Conservation (phyloP, 2,888 invertebrate genomes). For the Chromoteleia sp. region DNA sequence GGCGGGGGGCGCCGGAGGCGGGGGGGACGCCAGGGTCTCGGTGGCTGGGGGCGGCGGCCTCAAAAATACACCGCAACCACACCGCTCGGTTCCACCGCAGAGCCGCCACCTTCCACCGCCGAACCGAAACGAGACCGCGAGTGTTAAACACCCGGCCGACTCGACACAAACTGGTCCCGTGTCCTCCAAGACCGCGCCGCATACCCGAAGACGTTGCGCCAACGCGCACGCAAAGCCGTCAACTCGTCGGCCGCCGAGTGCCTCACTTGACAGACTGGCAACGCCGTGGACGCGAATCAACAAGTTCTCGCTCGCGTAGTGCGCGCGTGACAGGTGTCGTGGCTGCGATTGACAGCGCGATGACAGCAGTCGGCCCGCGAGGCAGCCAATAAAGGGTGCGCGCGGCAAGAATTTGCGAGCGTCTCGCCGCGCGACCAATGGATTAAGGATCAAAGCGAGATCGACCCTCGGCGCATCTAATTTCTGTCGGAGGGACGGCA, state of each 20-base stretch:
- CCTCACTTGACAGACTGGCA: background rate
- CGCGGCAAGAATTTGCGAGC: slow-evolving; percentile 82
- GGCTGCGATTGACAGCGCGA: slow-evolving; percentile 25
- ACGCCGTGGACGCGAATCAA: slow-evolving; percentile 47
- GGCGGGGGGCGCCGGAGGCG: slow-evolving; percentile 71
- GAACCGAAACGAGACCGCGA: slow-evolving; percentile 84
- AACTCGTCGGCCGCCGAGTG: background rate
- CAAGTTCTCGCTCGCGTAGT: slow-evolving; percentile 37
- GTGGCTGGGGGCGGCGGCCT: slow-evolving; percentile 84
- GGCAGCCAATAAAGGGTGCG: slow-evolving; percentile 82
- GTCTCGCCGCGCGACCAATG: slow-evolving; percentile 80
- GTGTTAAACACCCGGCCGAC: slow-evolving; percentile 80
- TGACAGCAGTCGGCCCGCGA: slow-evolving; percentile 10
- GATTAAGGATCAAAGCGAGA: slow-evolving; percentile 84
- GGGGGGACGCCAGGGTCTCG: slow-evolving; percentile 74
- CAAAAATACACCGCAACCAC: slow-evolving; percentile 85
- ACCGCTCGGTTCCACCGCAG: slow-evolving; percentile 85
- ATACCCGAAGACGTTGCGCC: slow-evolving; percentile 31
- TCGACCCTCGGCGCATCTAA: slow-evolving; percentile 71
- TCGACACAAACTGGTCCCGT: slow-evolving; percentile 50
- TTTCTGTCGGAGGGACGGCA: slow-evolving; percentile 62
- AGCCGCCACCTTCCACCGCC: slow-evolving; percentile 84
- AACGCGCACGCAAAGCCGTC: too few species aligned
- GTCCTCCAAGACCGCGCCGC: slow-evolving; percentile 21
- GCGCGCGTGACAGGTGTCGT: slow-evolving; percentile 40